Base-by-base conservation (phyloP, 2,113 vertebrate species). In the Sciurus niger region DNA sequence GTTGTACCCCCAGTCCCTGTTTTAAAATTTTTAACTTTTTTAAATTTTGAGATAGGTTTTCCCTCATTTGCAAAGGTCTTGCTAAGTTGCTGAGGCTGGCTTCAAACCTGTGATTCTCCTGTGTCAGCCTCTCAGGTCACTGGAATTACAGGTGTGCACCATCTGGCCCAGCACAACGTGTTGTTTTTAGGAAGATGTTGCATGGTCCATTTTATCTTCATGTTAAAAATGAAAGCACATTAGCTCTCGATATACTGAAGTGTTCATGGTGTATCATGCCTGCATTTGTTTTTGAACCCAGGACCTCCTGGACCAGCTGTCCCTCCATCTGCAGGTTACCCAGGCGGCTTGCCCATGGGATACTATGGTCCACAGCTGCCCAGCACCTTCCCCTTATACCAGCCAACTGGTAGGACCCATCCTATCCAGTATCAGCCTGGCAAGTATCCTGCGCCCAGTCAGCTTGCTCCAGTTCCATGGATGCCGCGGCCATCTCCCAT, bases 391-490 rank as follows among this genome's bases (percentile, higher is more conserved):
- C 84, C 96, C 14, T 60, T 83, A 1, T 83, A 95, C 74, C 90
- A 84, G 4, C 83, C 46, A 58, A 46, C 2, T 25, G n/a, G 93
- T 34, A 32, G 40, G 20, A 18, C 2, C 3, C 8, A 4, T 4
- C 82, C 94, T 17, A 34, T 96, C 60, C 96, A 84, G 22, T 97
- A 95, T 82, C 98, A 97, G 53, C 98, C 98, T 92, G 98, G 98
- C 12, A 96, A 68, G 60, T 96, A 96, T 7, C 85, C 84, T 28
- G 3, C 55, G 40, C 55, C 37, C 1, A 32, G 12, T 90, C 95
- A 83, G 10, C 0, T 68, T 68, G 53, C 55, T 43, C 77, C 90
- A 53, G 0, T 96, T 24, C 34, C 30, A 0, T 96, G 94, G 93
- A 96, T 97, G 95, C 93, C 97, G 65, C 18, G 55, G 60, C 94